Evolutionary conservation across 2,888 invertebrate species (phyloP).

Genomic region (Bembecia ichneumoniformis): DNA sequence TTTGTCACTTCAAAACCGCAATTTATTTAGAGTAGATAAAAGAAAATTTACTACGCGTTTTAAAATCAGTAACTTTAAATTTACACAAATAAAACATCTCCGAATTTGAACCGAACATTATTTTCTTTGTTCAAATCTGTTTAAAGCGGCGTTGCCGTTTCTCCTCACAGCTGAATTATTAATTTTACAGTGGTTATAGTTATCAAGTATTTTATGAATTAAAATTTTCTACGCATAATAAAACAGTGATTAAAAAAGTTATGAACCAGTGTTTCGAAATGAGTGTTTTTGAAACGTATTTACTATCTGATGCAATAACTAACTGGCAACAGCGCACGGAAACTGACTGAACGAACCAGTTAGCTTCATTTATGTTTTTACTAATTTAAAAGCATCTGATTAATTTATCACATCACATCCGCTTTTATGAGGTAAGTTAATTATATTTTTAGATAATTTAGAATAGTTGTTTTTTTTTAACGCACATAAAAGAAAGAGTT

Average conservation of each 20-base stretch:
- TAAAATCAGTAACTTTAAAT: too few species aligned
- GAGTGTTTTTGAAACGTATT: slow-evolving; percentile 53
- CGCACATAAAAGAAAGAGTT: slow-evolving; percentile 20
- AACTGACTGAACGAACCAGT: slow-evolving; percentile 38
- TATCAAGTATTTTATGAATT: not conserved
- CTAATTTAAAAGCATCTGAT: not conserved
- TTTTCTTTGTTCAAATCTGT: not conserved
- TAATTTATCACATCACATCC: not conserved
- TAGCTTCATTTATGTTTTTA: slow-evolving; percentile 1
- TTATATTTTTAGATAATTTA: not conserved
- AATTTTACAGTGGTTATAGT: not conserved
- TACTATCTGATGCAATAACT: slow-evolving; percentile 66
- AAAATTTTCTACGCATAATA: slow-evolving; percentile 12
- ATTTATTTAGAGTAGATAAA: too few species aligned
- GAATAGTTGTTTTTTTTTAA: not conserved
- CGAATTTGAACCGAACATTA: not conserved
- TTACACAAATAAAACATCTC: not conserved
- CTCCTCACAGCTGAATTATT: not conserved
- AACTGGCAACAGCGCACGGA: slow-evolving; percentile 65
- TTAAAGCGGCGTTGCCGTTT: not conserved
- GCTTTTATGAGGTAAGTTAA: not conserved
- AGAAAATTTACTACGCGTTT: too few species aligned
- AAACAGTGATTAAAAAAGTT: slow-evolving; percentile 30
- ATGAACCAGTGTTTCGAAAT: slow-evolving; percentile 58
- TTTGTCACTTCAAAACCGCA: too few species aligned